Evolutionary conservation across 1,140 invertebrate genomes (phyloP).

Genomic region (Drosophila equinoxialis): DNA sequence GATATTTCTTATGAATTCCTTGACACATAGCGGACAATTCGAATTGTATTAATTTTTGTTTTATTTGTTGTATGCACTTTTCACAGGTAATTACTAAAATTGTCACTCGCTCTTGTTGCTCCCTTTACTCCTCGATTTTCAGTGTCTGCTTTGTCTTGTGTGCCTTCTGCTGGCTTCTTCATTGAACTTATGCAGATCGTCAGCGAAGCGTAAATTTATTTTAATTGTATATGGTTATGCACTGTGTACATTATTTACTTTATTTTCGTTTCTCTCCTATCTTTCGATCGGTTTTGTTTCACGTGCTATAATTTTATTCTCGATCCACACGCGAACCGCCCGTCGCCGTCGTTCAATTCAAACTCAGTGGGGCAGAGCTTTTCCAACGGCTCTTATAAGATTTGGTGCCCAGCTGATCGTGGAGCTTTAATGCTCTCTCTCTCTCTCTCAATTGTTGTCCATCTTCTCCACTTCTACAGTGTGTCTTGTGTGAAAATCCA

Average conservation of each 20-base stretch:
- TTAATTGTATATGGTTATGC: constrained; percentile 60
- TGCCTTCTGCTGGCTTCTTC: constrained; percentile 43
- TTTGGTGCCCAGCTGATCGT: constrained; percentile 29
- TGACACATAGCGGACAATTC: not conserved
- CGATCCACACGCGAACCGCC: constrained; percentile 52
- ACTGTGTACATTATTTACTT: constrained; percentile 66
- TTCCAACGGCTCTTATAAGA: constrained; percentile 61
- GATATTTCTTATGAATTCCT: not conserved
- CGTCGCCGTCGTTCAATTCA: constrained; percentile 47
- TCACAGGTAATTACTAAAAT: not conserved
- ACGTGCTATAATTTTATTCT: not conserved
- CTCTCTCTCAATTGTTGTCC: not conserved
- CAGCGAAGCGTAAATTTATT: constrained; percentile 70
- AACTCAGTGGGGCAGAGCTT: constrained; percentile 54
- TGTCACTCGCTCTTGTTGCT: not conserved
- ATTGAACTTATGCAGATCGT: constrained; percentile 75
- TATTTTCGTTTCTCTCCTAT: constrained; percentile 25
- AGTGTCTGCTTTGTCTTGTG: constrained; percentile 31
- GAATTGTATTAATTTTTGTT: not conserved
- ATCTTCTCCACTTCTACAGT: not conserved
- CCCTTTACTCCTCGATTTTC: not conserved
- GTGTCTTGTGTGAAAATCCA: not conserved
- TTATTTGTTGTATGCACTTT: not conserved
- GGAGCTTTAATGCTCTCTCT: constrained; percentile 18
- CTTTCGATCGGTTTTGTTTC: constrained; percentile 16